Percentiles rank a stretch among this genome's conserved stretches.
Conservation (phyloP, 2,113 vertebrate genomes). For the Oreochromis aureus region DNA sequence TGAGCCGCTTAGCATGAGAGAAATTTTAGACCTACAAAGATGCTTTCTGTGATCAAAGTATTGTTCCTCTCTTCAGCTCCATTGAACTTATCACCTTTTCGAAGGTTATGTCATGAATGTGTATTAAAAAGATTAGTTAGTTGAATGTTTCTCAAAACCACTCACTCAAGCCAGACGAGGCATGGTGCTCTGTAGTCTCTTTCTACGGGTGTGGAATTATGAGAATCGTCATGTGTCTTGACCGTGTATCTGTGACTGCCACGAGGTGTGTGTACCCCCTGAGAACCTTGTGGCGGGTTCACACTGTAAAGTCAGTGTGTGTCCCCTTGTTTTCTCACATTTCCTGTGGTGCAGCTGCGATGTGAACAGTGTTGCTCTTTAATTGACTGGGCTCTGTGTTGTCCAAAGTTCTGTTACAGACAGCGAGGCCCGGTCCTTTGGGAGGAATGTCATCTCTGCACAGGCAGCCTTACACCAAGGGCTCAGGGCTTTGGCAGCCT, state of each 20-base stretch:
- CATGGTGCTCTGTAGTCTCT: not conserved
- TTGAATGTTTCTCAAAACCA: not conserved
- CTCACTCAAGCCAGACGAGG: not conserved
- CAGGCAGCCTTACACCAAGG: slow-evolving; percentile 24
- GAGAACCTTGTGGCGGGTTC: not conserved
- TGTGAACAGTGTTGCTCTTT: slow-evolving; percentile 37
- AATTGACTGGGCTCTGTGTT: slow-evolving; percentile 57
- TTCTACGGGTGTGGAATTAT: not conserved
- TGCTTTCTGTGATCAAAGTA: not conserved
- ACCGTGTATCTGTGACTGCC: too few relatives aligned
- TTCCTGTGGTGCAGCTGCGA: slow-evolving; percentile 20
- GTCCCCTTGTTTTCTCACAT: not conserved
- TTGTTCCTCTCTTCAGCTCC: not conserved
- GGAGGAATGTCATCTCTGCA: slow-evolving; percentile 19
- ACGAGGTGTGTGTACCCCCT: not conserved
- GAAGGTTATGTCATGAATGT: not conserved
- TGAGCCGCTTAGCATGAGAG: not conserved
- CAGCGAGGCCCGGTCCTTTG: slow-evolving; percentile 16
- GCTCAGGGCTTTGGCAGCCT: slow-evolving; percentile 33
- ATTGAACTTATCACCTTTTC: not conserved
- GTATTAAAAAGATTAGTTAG: not conserved
- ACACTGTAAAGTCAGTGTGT: not conserved
- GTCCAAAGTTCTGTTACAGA: slow-evolving; percentile 39
- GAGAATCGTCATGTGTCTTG: not conserved
- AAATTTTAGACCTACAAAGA: not conserved